phyloP scores from a whole-genome alignment of 2,888 invertebrate species.

The Eupithecia inturbata region DNA sequence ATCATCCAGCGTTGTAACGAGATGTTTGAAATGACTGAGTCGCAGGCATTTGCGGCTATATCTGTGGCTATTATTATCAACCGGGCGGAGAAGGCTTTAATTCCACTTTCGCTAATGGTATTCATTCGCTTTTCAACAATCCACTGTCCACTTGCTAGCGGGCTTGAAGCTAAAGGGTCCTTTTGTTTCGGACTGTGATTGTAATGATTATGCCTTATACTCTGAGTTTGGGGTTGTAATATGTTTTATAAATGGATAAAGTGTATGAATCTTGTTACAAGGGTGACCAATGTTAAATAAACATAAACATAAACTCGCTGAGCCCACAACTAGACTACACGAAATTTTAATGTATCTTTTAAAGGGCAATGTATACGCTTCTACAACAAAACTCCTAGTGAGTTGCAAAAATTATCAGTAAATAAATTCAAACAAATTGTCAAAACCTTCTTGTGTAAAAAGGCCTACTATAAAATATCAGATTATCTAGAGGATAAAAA shows the following conservation, averaged over 20 bases:
- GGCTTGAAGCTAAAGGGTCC: slow-evolving; percentile 54
- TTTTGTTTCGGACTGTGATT: slow-evolving; percentile 60
- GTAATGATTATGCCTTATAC: slow-evolving; percentile 49
- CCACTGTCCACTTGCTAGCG: slow-evolving; percentile 62
- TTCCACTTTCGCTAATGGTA: slow-evolving; percentile 70
- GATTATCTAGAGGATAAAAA: too few species aligned
- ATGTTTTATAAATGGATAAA: slow-evolving; percentile 8
- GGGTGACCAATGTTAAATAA: background rate
- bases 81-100: slow-evolving; percentile 58
- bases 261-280: background rate
- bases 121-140: slow-evolving; percentile 70
- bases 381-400: too few species aligned
- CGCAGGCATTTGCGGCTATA: slow-evolving; percentile 23
- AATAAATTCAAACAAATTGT: too few species aligned
- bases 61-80: slow-evolving; percentile 58
- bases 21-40: slow-evolving; percentile 55
- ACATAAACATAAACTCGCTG: too few species aligned
- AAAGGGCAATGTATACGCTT: too few species aligned
- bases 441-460: too few species aligned
- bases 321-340: too few species aligned
- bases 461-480: too few species aligned
- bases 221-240: slow-evolving; percentile 28
- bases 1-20: slow-evolving; percentile 54
- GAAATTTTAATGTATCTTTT: too few species aligned
- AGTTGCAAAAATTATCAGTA: too few species aligned